phyloP scores from a whole-genome alignment of 2,113 vertebrate genomes.

The Parus major region DNA sequence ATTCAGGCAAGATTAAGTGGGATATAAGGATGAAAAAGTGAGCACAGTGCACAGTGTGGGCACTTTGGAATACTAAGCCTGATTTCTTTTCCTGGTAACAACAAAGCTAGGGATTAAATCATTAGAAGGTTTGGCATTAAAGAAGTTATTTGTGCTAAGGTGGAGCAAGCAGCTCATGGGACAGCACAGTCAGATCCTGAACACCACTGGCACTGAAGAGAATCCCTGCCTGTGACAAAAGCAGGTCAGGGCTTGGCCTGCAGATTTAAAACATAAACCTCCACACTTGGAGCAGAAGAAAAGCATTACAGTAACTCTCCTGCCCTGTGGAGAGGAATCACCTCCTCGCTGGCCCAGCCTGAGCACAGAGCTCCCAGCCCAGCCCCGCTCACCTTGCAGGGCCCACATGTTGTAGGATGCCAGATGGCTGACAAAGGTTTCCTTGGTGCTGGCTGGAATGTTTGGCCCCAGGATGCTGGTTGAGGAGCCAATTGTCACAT shows the following conservation, averaged over 20 bases:
- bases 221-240: neutral
- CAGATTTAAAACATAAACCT: neutral
- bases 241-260: neutral
- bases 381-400: constrained; percentile 80
- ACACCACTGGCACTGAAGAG: neutral
- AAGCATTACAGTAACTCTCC: neutral
- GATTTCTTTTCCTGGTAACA: neutral
- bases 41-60: neutral
- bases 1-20: neutral
- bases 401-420: constrained; percentile 93
- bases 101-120: neutral
- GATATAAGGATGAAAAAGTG: neutral
- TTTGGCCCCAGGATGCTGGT: constrained; percentile 90
- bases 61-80: neutral
- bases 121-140: neutral
- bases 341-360: neutral
- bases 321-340: fast-evolving
- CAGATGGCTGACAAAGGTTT: constrained; percentile 85
- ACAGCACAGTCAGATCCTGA: neutral
- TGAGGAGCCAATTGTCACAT: constrained; percentile 87
- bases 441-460: constrained; percentile 86
- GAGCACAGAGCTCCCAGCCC: fast-evolving
- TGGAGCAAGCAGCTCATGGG: neutral
- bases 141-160: neutral
- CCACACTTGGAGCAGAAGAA: neutral